phyloP scores from a whole-genome alignment of 2,888 invertebrate genomes.

The Epiblema foenella region DNA sequence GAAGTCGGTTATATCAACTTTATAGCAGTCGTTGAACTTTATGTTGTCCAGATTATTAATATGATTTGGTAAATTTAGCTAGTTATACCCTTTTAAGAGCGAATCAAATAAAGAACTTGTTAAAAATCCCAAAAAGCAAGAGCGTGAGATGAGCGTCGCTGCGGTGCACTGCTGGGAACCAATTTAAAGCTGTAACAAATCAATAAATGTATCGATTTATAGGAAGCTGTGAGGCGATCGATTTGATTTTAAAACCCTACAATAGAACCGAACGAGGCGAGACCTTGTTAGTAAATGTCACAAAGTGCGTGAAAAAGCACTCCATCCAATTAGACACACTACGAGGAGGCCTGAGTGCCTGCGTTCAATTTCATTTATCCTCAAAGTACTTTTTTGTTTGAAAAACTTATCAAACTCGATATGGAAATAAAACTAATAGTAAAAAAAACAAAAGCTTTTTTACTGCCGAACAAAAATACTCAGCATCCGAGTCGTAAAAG shows the following conservation, averaged over 20 bases:
- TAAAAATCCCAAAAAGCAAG: neutral
- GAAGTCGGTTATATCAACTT: neutral
- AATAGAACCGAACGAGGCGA: conserved; percentile 71
- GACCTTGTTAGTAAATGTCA: conserved; percentile 83
- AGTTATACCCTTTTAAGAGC: neutral
- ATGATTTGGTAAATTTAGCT: neutral
- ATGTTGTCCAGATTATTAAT: neutral
- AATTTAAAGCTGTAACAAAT: conserved; percentile 84
- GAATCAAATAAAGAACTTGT: neutral
- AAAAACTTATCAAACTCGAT: conserved; percentile 13
- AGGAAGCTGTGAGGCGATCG: conserved; percentile 81
- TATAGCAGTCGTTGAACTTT: neutral
- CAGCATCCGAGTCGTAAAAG: conserved; percentile 60
- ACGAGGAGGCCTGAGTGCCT: conserved; percentile 36
- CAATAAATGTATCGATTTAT: conserved; percentile 85
- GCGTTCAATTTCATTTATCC: conserved; percentile 11
- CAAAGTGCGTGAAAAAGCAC: conserved; percentile 65
- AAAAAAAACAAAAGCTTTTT: conserved; percentile 44
- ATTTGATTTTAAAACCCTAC: conserved; percentile 80
- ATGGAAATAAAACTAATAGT: conserved; percentile 37
- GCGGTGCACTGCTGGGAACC: conserved; percentile 77
- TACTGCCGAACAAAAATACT: conserved; percentile 35
- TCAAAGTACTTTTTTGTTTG: conserved; percentile 1
- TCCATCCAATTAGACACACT: conserved; percentile 47
- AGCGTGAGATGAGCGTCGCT: conserved; percentile 55